Evolutionary conservation across 1,140 invertebrate genomes (phyloP), one percentile per base, ranked within the genome.

Genomic region (Drosophila repleta): DNA sequence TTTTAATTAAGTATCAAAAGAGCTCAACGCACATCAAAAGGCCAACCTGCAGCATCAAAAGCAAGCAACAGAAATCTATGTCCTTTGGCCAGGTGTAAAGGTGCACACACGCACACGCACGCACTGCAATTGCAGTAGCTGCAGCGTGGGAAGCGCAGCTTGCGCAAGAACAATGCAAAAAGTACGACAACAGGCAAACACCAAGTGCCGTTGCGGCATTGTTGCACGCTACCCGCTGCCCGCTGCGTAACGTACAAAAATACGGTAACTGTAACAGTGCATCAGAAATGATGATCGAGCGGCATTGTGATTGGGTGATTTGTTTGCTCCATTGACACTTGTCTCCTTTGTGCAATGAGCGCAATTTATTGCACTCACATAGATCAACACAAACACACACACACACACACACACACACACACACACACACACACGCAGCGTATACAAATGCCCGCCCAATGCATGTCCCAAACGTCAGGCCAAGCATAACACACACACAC

Each of bases 171-270:
- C 82, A 87, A 87, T 78, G 78, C 58, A 63, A 56, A 51, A 56
- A 51, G 56, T n/a, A n/a, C 41, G 57, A 52, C 46, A 62, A 46
- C 18, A 13, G 4, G 18, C 45, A 21, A 20, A 18, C 45, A 43
- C 80, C 82, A 82, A 87, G 83, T 87, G 82, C 82, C 81, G 87
- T 85, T 85, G 75, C 48, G 66, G 70, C 76, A 74, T 85, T 84
- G 82, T 85, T 45, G 37, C 39, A 4, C 24, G 24, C 6, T 6
- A 26, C 4, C 4, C 24, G 70, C 58, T 51, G 43, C 81, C 81
- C 81, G 81, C 81, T 87, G 82, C 74, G 79, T 72, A 79, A 79
- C 76, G 67, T 6, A 11, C 4, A 43, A 8, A 46, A 20, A 67
- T 55, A 74, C 21, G 26, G 64, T 85, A 85, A 87, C 76, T 83